Evolutionary conservation across 2,888 invertebrate species (phyloP), one percentile per base, ranked within the genome.

Genomic region (Brachylomia viminalis): DNA sequence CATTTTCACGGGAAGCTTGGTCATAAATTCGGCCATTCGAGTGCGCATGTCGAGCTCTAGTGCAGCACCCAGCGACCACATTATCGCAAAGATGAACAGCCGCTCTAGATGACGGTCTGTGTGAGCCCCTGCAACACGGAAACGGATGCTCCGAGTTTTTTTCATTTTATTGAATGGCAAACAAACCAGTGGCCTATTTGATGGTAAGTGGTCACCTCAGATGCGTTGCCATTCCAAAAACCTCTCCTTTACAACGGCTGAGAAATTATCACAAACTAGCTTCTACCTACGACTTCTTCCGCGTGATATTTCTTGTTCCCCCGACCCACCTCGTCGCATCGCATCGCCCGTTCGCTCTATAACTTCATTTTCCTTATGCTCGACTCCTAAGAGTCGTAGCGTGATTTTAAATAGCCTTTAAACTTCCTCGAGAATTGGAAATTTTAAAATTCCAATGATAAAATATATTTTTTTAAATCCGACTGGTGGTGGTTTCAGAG

Each of bases 61-160:
- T n/a, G 98, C 97, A 0, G 99, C 98, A 0, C 99, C 99, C 82
- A 98, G 93, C 17, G 98, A 98, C 99, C 99, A 99, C 98, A 99
- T 98, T 88, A 98, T 90, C 0, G 98, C 93, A 91, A 99, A 99
- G 45, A 99, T 94, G 88, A 98, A 98, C n/a, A 98, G 92, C 61
- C 98, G 97, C 92, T 98, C 98, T 49, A 98, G 91, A 88, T 98
- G 98, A 58, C 97, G 95, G 52, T 98, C 97, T 0, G 97, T 94
- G 75, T 97, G 87, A 69, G 84, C 61, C 80, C 92, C 92, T 91
- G 65, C 13, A 77, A 75, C 1, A 61, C 0, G 11, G 15, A 52
- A n/a, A 30, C 0, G 33, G 23, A 45, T 30, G 17, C 13, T 30
- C 10, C 0, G 17, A n/a, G 10, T 38, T 27, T n/a, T 69, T 52